A percentile compares a stretch with the other conserved stretches of the same genome.
phyloP scores from a whole-genome alignment of 2,888 invertebrate genomes.

The Callinectes sapidus region DNA sequence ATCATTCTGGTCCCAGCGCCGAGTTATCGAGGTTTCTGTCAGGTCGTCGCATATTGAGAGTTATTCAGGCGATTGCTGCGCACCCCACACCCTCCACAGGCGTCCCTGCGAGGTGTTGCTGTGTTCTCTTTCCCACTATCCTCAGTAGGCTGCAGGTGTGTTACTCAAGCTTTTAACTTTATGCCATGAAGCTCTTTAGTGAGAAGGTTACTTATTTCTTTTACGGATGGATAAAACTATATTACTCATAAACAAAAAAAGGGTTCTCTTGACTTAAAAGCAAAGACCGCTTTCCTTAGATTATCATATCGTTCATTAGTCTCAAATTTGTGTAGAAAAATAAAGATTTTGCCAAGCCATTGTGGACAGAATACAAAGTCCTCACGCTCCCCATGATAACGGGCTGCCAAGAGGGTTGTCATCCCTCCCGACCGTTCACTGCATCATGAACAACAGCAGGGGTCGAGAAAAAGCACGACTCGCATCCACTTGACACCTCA shows the following conservation, averaged over 20 bases:
- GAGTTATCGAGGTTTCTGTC: slow-evolving; percentile 36
- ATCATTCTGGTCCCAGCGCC: slow-evolving; percentile 32
- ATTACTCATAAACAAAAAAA: background rate
- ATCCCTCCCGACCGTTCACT: background rate
- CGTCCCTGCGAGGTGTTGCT: background rate
- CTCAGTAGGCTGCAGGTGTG: background rate
- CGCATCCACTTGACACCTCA: background rate
- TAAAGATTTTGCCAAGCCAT: background rate
- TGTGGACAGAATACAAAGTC: background rate
- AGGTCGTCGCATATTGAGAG: slow-evolving; percentile 19
- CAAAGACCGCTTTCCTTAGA: background rate
- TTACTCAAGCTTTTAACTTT: background rate
- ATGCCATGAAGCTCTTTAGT: background rate
- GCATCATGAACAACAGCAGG: background rate
- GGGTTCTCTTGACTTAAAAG: background rate
- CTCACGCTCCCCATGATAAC: background rate
- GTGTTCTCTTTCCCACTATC: background rate
- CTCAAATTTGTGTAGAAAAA: background rate
- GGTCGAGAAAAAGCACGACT: background rate
- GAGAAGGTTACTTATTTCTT: background rate
- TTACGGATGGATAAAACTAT: background rate
- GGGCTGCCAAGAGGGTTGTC: background rate
- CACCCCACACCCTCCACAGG: background rate
- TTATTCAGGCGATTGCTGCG: background rate
- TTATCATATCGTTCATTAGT: background rate